Evolutionary conservation across 2,888 invertebrate species (phyloP), one percentile per base, ranked within the genome.

Genomic region (Quadriops clusia): DNA sequence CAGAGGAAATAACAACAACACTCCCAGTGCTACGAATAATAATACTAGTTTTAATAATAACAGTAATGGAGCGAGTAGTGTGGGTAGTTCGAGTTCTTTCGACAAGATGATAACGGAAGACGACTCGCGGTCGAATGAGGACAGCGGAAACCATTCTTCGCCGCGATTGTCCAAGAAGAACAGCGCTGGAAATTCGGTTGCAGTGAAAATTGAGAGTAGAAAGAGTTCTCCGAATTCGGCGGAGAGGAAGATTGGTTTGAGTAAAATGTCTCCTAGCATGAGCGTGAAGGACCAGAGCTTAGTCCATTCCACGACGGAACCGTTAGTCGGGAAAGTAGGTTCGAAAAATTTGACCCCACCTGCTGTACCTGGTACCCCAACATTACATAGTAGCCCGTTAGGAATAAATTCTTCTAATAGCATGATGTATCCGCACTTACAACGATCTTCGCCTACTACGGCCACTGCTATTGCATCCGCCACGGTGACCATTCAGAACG

Each of bases 1-100:
- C 13, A 30, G 77, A 40, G 78, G 77, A 29, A 72, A 81, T 52
- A 81, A 83, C 53, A 84, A 84, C 58, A 84, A 84, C 57, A 84
- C 82, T 23, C 81, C 79, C 12, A 81, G 76, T 54, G 81, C 78
- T 32, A 80, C 81, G 35, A 77, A 74, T 49, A 83, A 78, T 56
- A 71, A 67, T 50, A 74, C 55, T 43, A 67, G 60, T 30, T 77
- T 74, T 54, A 78, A 73, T 50, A 79, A 74, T 48, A 80, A 79
- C 47, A 77, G 79, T 50, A 77, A 79, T 43, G 82, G 82, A 16
- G 81, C 78, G 21, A 81, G 78, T 46, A 82, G 81, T 51, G 77
- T 77, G 23, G 72, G 64, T 34, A 57, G 65, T 52, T 54, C 66
- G 34, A 74, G 75, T 32, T 77, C 77, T 1, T 76, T 79, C 43